phyloP scores from a whole-genome alignment of 1,140 invertebrate species.

The Rhyacophila brunnea region DNA sequence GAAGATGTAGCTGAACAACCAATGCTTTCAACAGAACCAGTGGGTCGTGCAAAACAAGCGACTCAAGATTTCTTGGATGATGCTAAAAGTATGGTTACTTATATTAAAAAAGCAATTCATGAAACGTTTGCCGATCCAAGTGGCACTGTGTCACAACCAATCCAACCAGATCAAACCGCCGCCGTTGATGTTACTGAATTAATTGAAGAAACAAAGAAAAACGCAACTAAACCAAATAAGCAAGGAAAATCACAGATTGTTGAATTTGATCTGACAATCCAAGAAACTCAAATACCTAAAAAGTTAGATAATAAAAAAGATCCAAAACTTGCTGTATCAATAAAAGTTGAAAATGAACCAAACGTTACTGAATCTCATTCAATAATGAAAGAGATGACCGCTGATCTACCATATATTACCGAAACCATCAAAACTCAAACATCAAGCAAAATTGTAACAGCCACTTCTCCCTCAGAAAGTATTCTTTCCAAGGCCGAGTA shows the following conservation, averaged over 20 bases:
- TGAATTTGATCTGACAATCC: conserved; percentile 40
- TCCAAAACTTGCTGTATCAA: conserved; percentile 36
- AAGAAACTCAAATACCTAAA: conserved; percentile 39
- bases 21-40: too few species aligned
- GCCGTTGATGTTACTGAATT: neutral
- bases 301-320: conserved; percentile 12
- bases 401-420: conserved; percentile 27
- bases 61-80: too few species aligned
- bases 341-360: conserved; percentile 37
- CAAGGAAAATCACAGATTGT: conserved; percentile 36
- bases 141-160: neutral
- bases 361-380: conserved; percentile 18
- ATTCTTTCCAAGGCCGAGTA: conserved; percentile 40
- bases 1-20: too few species aligned
- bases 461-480: conserved; percentile 14
- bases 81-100: neutral
- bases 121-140: neutral
- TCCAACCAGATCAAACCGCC: neutral
- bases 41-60: neutral
- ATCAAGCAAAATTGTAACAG: conserved; percentile 12
- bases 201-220: neutral
- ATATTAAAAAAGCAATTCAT: neutral
- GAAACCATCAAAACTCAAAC: conserved; percentile 26
- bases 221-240: neutral
- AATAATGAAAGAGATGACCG: conserved; percentile 26